These are phyloP conservation scores for Sturmia bella DNA, from an alignment of 2,888 invertebrate genomes.

Conservation along the genomic window DNA sequence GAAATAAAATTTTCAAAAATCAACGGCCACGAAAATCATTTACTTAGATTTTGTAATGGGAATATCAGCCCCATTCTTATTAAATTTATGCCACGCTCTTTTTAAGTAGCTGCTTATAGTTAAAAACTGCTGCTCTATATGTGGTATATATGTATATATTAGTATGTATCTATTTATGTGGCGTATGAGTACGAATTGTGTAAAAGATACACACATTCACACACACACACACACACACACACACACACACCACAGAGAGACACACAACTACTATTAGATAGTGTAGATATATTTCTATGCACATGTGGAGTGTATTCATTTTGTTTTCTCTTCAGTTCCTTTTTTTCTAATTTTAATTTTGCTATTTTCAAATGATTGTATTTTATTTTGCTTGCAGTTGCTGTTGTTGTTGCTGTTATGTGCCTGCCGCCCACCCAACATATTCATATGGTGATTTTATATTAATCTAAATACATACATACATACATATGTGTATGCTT, in stretches of 20 bases:
- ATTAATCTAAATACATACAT: constrained; percentile 3
- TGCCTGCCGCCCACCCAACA: constrained; percentile 55
- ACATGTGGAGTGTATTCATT: neutral
- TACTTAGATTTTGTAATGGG: too few relatives aligned
- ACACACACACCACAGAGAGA: neutral
- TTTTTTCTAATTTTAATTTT: constrained; percentile 41
- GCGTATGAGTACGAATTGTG: too few relatives aligned
- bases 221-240: neutral
- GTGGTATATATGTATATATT: too few relatives aligned
- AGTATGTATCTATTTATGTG: too few relatives aligned
- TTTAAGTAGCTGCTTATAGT: neutral
- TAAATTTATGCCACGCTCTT: neutral
- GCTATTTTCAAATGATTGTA: constrained; percentile 46
- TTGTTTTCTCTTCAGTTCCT: neutral
- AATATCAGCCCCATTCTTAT: neutral
- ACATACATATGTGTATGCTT: constrained; percentile 4
- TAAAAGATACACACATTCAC: neutral
- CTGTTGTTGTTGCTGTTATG: constrained; percentile 58
- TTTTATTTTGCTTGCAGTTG: constrained; percentile 37
- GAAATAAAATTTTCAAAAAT: too few relatives aligned
- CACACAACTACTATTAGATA: too few relatives aligned
- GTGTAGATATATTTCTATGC: neutral
- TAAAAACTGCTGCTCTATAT: too few relatives aligned
- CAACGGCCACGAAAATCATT: too few relatives aligned
- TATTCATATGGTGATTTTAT: constrained; percentile 4